These are phyloP conservation scores for Leuciscus idus DNA, from an alignment of 2,113 vertebrate species.

Conservation along the genomic window DNA sequence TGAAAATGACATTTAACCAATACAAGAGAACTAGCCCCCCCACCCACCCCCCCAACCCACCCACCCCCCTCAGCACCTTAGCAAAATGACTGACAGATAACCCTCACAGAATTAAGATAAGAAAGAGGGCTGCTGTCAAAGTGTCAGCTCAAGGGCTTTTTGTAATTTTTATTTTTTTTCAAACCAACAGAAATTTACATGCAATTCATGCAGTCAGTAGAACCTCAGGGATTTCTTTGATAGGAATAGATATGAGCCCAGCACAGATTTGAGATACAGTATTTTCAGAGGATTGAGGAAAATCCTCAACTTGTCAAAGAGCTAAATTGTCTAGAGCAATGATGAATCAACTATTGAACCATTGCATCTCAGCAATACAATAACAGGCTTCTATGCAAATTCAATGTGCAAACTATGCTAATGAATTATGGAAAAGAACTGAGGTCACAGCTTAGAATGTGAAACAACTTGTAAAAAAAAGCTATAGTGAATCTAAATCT, in stretches of 20 bases:
- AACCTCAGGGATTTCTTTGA: constrained; percentile 30
- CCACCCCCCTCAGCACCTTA: constrained; percentile 21
- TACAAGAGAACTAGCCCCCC: constrained; percentile 24
- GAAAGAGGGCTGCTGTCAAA: constrained; percentile 35
- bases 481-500: no score
- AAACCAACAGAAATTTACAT: background rate
- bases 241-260: constrained; percentile 17
- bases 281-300: background rate
- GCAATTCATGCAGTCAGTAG: background rate
- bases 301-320: constrained; percentile 21
- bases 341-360: background rate
- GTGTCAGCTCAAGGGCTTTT: constrained; percentile 45
- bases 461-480: no score
- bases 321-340: background rate
- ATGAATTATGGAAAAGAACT: constrained; percentile 5
- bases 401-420: background rate
- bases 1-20: constrained; percentile 53
- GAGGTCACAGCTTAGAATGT: no score
- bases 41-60: background rate
- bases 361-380: background rate
- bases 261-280: background rate
- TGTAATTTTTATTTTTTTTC: background rate
- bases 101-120: constrained; percentile 50
- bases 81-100: constrained; percentile 39
- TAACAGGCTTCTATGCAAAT: background rate